Base-by-base conservation (phyloP, 2,113 vertebrate species). In the Rhizomys pruinosus region DNA sequence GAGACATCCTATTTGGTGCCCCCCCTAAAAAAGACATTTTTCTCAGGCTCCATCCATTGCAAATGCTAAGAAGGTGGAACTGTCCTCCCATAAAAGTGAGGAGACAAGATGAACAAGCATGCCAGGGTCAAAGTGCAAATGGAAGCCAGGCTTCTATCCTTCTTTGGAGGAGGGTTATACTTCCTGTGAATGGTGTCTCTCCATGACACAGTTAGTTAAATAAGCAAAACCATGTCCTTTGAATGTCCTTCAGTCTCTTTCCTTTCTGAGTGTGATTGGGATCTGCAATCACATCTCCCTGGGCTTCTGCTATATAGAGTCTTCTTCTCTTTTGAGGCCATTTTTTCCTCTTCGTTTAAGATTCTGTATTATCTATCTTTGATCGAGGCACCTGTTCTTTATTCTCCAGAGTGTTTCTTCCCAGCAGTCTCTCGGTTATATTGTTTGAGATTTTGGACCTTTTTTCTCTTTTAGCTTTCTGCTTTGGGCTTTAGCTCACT, bases 331-430 rank as follows among this genome's bases (percentile, higher is more conserved):
- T 89, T 96, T 52, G 93, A 29, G 39, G 85, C 20, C 82, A 82
- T 59, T 66, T 87, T 92, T 74, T 25, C 68, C 87, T 94, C 84
- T 93, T 94, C 63, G 0, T 87, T 85, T 85, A 71, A 96, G 95
- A 96, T 81, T 95, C 92, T 85, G 29, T 96, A 47, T 90, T 68
- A 84, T 94, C 72, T 85, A 8, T 71, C 93, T 97, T 96, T 96
- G 93, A 97, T 90, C 22, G 25, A 87, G 27, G 72, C 55, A 39
- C 74, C 3, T 78, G 86, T 74, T 61, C 91, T 97, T 96, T 97
- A 66, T 96, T 91, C 94, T 96, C 57, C 77, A 57, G 90, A 52
- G 76, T 47, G 79, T 84, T 95, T 96, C 93, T 96, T 93, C 95
- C 79, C 94, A 93, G 93, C 34, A 86, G 90, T 96, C 32, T 47